Percentiles rank a stretch among this genome's conserved stretches.
These are phyloP conservation scores for Pogonus chalceus DNA, from an alignment of 1,140 invertebrate species.

Conservation along the genomic window DNA sequence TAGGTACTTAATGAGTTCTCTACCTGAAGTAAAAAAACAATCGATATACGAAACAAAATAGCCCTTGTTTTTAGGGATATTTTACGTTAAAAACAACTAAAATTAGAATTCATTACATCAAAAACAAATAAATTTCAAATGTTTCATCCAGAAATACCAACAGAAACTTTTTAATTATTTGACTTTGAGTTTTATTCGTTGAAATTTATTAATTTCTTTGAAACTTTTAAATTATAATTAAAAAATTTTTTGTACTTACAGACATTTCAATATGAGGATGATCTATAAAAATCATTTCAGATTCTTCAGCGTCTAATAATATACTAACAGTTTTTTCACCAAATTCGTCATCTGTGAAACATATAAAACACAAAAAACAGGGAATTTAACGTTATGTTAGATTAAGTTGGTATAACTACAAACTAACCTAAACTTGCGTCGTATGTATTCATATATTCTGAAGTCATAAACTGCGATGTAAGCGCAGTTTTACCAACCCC, in stretches of 20 bases:
- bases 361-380: conserved; percentile 15
- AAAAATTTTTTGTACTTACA: conserved; percentile 44
- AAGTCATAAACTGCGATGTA: conserved; percentile 87
- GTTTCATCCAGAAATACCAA: neutral
- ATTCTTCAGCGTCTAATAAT: conserved; percentile 80
- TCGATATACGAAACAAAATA: too few species aligned
- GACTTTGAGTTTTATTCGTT: too few species aligned
- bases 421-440: conserved; percentile 73
- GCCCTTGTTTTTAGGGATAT: too few species aligned
- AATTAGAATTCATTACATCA: too few species aligned
- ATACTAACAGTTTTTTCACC: conserved; percentile 86
- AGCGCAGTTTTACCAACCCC: conserved; percentile 84
- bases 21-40: conserved; percentile 48
- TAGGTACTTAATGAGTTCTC: conserved; percentile 79
- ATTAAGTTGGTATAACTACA: neutral
- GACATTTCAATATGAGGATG: conserved; percentile 78
- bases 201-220: neutral
- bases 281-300: conserved; percentile 84
- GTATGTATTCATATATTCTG: conserved; percentile 87
- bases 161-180: neutral
- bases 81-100: too few species aligned
- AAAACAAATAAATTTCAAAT: too few species aligned
- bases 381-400: too few species aligned
- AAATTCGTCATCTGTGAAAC: conserved; percentile 78
- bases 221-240: neutral